A percentile compares a stretch with the other conserved stretches of the same genome.
These are phyloP conservation scores for Saccopteryx leptura DNA, from an alignment of 2,113 vertebrate species.

Conservation along the genomic window DNA sequence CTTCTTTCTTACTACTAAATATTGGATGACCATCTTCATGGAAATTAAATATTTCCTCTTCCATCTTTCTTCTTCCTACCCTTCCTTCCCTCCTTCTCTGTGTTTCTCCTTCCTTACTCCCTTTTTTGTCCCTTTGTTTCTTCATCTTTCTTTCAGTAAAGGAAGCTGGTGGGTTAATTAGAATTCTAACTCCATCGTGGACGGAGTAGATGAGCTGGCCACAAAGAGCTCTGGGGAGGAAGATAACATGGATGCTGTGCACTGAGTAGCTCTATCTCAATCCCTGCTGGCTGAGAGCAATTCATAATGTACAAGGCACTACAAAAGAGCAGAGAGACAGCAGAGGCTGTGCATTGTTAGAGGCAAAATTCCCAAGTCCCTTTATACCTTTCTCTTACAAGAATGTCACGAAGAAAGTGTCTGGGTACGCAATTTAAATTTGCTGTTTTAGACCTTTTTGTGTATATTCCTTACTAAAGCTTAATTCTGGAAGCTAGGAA, in stretches of 20 bases:
- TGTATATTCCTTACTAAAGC: not conserved
- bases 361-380: not conserved
- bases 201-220: not conserved
- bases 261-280: not conserved
- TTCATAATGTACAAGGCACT: not conserved
- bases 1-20: not conserved
- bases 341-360: not conserved
- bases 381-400: not conserved
- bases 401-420: not conserved
- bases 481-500: not conserved
- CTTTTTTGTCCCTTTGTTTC: not conserved
- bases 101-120: not conserved
- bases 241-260: not conserved
- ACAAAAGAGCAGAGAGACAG: not conserved
- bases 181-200: not conserved
- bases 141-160: not conserved
- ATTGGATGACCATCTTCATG: not conserved
- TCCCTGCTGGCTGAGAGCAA: not conserved
- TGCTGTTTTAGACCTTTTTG: not conserved
- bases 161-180: not conserved
- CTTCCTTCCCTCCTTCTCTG: not conserved
- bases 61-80: not conserved
- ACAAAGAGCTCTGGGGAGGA: not conserved
- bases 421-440: not conserved
- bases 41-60: not conserved